A percentile compares a stretch with the other conserved stretches of the same genome.
These are phyloP conservation scores for Clarias laeviceps DNA, from an alignment of 2,797 vertebrate species.

Conservation along the genomic window DNA sequence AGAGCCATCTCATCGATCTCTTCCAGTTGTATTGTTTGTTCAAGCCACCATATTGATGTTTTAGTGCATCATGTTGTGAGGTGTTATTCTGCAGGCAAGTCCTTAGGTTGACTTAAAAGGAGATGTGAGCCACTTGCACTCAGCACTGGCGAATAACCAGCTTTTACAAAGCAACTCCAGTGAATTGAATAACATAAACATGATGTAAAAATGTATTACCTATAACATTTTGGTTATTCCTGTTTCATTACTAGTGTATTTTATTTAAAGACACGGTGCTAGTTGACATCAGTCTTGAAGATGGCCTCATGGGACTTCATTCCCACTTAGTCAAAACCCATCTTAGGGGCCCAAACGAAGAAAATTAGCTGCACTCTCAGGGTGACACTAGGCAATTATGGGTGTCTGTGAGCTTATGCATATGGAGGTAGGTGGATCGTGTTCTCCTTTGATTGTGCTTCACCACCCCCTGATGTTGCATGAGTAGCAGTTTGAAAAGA, in stretches of 20 bases:
- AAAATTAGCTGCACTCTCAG: background rate
- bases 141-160: conserved; percentile 24
- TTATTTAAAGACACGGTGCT: background rate
- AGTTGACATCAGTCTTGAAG: background rate
- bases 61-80: conserved; percentile 35
- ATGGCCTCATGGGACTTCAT: background rate
- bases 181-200: background rate
- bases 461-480: background rate
- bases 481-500: background rate
- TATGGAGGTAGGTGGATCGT: background rate
- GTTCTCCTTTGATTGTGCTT: background rate
- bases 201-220: background rate
- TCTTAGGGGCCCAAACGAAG: background rate
- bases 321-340: background rate
- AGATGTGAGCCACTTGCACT: conserved; percentile 6
- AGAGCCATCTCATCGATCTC: conserved; percentile 51
- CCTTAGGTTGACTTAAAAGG: conserved; percentile 40
- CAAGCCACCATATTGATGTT: conserved; percentile 55
- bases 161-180: background rate
- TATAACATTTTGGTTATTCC: background rate
- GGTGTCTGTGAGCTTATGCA: background rate
- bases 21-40: conserved; percentile 53
- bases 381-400: background rate
- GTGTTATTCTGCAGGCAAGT: conserved; percentile 41
- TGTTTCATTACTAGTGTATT: background rate